Conservation (phyloP, 1,140 invertebrate genomes). For the Phortica variegata region DNA sequence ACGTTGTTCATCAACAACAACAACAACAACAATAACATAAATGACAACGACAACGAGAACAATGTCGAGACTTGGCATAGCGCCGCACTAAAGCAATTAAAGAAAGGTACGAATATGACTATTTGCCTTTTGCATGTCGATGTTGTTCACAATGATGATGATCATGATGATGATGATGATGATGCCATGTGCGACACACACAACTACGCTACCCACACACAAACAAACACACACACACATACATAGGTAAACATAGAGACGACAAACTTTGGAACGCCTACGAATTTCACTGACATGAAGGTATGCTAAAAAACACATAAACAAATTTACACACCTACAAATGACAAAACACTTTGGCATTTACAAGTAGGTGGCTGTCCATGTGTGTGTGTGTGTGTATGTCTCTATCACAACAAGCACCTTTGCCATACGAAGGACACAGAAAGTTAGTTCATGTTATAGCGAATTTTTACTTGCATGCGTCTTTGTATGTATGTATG, state of each 20-base stretch:
- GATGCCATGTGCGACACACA: background rate
- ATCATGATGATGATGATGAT: too few species aligned
- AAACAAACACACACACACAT: background rate
- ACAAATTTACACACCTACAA: conserved; percentile 44
- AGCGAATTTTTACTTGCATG: conserved; percentile 22
- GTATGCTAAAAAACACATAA: conserved; percentile 33
- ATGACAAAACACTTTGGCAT: conserved; percentile 28
- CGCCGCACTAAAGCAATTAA: conserved; percentile 21
- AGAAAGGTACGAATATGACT: conserved; percentile 18
- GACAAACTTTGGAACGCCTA: too few species aligned
- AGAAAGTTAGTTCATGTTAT: too few species aligned
- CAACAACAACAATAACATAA: conserved; percentile 12
- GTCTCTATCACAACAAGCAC: background rate
- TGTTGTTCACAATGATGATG: too few species aligned
- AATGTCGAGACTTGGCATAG: conserved; percentile 28
- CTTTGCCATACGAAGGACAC: too few species aligned
- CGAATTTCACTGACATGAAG: too few species aligned
- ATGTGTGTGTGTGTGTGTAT: conserved; percentile 2
- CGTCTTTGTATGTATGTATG: conserved; percentile 8
- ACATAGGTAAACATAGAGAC: too few species aligned
- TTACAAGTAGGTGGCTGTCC: conserved; percentile 28
- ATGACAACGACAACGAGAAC: conserved; percentile 44
- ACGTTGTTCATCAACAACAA: background rate
- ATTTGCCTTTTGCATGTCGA: too few species aligned
- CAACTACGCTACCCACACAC: conserved; percentile 8